A percentile compares a stretch with the other conserved stretches of the same genome.
Conservation (phyloP, 2,113 vertebrate species). For the Actenoides hombroni region DNA sequence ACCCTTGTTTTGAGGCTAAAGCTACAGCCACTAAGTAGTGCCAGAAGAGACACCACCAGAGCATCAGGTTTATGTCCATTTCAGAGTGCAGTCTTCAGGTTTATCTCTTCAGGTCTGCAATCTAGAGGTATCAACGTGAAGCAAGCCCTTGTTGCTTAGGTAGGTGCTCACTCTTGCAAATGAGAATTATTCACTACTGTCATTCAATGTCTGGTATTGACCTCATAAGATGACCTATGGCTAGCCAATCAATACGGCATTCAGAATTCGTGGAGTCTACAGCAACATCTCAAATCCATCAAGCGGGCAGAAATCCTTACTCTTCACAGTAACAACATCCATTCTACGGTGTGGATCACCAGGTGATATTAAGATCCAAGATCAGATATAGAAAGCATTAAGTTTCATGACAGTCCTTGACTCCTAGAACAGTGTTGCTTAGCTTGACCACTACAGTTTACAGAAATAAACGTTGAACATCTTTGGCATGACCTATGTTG, state of each 20-base stretch:
- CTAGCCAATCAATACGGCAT: neutral
- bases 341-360: neutral
- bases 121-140: neutral
- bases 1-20: neutral
- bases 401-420: neutral
- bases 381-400: neutral
- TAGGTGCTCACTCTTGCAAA: neutral
- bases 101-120: neutral
- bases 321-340: neutral
- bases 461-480: neutral
- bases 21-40: neutral
- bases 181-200: neutral
- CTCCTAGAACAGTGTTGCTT: neutral
- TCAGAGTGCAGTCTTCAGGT: neutral
- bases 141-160: neutral
- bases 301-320: neutral
- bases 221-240: neutral
- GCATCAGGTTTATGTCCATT: neutral
- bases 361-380: neutral
- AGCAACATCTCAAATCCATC: neutral
- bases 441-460: neutral
- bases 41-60: neutral
- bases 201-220: neutral
- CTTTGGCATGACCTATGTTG: fast-evolving
- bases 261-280: neutral